Base-by-base conservation (phyloP, 2,888 invertebrate genomes). In the Ectemnius cavifrons region DNA sequence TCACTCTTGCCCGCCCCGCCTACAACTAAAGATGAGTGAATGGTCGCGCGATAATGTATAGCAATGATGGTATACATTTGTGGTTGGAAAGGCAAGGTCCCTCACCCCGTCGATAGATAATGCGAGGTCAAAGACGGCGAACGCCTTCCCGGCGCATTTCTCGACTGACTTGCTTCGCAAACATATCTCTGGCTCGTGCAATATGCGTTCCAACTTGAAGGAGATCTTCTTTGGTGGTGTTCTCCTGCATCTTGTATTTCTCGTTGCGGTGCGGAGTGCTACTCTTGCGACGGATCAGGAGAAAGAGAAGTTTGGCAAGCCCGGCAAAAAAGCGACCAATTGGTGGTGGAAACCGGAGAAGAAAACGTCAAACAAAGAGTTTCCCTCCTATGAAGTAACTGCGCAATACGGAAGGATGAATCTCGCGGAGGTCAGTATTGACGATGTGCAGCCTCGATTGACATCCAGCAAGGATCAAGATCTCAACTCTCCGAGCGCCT, bases 101-200 rank as follows among this genome's bases (percentile, higher is more conserved):
- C 46, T 74, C 62, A 71, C 64, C 76, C 76, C 63, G n/a, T 23
- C 27, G 28, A 27, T 13, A 66, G 83, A 82, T 82, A 83, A 76
- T 46, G 62, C 11, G 57, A n/a, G 71, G 70, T 77, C 63, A 76
- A 71, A 77, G 79, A 63, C 71, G 68, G 20, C n/a, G 49, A 16
- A 8, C 2, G 16, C 58, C 58, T 49, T 45, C 56, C 57, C 11
- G 6, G n/a, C 14, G 28, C 66, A 60, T 14, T 63, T 4, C 61
- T 66, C 47, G 64, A 71, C 46, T 72, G 27, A 27, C 59, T 27
- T 49, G 16, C 52, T 14, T 52, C 49, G 16, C 14, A 49, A 16
- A 49, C 49, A 16, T 28, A 45, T 23, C 49, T 61, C 13, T n/a
- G 27, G 52, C 28, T 57, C 71, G 16, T 20, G 20, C 16, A 63